Base-by-base conservation (phyloP, 1,140 invertebrate genomes). In the Hycleus cichorii region DNA sequence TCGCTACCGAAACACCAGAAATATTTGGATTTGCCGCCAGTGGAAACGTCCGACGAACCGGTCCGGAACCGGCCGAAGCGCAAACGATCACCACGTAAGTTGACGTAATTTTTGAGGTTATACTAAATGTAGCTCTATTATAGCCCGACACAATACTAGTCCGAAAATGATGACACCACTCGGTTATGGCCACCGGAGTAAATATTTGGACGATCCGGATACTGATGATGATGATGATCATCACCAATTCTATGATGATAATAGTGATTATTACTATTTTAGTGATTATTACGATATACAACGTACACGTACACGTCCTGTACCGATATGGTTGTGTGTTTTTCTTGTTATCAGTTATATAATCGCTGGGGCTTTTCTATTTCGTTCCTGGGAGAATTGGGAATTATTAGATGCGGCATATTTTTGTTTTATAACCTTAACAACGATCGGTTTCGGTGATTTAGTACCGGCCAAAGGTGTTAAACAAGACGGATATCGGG, bases 371-470 rank as follows among this genome's bases (percentile, higher is more conserved):
- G 91, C 90, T 1, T 89, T 84, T 56, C 80, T 95, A 0, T 95
- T 97, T 75, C 83, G 82, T 46, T 78, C 81, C 49, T 88, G 91
- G 92, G 93, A 97, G 75, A 78, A 84, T 39, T 97, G 94, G 94
- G 80, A 80, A 0, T 92, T 91, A 66, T 78, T 95, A 50, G 92
- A 97, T 70, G 90, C 92, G 0, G 91, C 91, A 1, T 97, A 97
- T 73, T 97, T 96, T 74, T 96, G 93, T 74, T 97, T 97, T 75
- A 94, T 97, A 57, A 97, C 93, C 0, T 78, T 97, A 39, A 95
- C 93, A 0, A 97, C 93, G 0, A 96, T 96, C 52, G 94, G 93
- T 5, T 97, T 97, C 68, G 93, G 93, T 0, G 93, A 97, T 71
- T 90, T 94, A 68, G 93, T 96, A 0, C 94, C 93, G 0, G 91